Conservation (phyloP, 2,797 vertebrate species). For the Enteromius mattozi region DNA sequence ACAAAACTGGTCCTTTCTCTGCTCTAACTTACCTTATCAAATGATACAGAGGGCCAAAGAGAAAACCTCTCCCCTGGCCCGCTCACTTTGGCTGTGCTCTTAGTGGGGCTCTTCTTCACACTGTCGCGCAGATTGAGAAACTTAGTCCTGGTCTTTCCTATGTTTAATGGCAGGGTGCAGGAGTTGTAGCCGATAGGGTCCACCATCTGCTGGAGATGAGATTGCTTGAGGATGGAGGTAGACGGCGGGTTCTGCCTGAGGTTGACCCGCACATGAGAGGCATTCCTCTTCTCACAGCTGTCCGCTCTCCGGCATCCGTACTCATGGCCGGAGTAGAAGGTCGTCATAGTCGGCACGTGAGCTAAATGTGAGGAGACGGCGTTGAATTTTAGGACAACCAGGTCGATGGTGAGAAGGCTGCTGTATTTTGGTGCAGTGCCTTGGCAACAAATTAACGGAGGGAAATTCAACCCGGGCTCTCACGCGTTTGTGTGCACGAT, state of each 20-base stretch:
- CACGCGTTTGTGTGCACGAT: constrained; percentile 15
- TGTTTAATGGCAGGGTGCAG: constrained; percentile 75
- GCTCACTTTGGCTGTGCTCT: constrained; percentile 83
- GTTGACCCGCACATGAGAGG: constrained; percentile 33
- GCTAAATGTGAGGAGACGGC: neutral
- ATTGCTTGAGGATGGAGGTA: constrained; percentile 61
- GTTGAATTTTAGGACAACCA: neutral
- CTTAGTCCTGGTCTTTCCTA: constrained; percentile 76
- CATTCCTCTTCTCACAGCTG: constrained; percentile 45
- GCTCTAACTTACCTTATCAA: constrained; percentile 59
- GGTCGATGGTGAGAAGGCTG: neutral
- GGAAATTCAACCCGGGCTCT: constrained; percentile 57
- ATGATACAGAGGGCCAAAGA: constrained; percentile 73
- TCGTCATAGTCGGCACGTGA: constrained; percentile 66
- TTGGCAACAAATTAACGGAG: constrained; percentile 42
- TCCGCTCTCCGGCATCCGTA: constrained; percentile 61
- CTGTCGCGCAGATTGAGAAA: constrained; percentile 88
- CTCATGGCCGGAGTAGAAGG: constrained; percentile 66
- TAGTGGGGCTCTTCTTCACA: constrained; percentile 89
- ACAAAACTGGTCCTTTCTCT: neutral
- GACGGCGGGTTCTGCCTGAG: constrained; percentile 66
- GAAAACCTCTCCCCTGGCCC: constrained; percentile 66
- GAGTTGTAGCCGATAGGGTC: constrained; percentile 69
- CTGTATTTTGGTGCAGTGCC: constrained; percentile 20
- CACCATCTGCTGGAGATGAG: constrained; percentile 48